Evolutionary conservation across 2,113 vertebrate genomes (phyloP).

Genomic region (Euleptes europaea): DNA sequence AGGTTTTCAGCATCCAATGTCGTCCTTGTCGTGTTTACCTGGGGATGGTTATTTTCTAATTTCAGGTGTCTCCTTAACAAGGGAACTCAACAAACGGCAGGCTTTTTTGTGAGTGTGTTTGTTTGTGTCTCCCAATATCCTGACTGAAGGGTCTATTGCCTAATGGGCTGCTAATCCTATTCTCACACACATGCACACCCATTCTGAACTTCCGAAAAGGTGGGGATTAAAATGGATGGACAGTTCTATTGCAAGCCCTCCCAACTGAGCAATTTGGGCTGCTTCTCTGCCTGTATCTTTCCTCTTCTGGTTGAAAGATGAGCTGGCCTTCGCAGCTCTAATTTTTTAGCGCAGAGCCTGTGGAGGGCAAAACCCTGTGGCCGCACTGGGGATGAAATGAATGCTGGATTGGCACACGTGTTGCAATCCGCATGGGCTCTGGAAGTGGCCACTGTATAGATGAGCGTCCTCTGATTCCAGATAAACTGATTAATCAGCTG

Average conservation of each 20-base stretch:
- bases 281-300: constrained; percentile 11
- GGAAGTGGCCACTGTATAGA: constrained; percentile 22
- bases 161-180: not conserved
- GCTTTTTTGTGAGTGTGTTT: no score
- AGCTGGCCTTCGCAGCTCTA: rapidly evolving
- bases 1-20: no score
- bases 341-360: constrained; percentile 36
- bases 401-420: not conserved
- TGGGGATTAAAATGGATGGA: constrained; percentile 44
- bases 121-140: no score
- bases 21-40: not conserved
- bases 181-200: not conserved
- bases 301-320: not conserved
- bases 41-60: not conserved
- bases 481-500: constrained; percentile 32
- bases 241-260: constrained; percentile 17
- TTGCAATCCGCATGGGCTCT: constrained; percentile 6
- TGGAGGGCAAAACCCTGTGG: constrained; percentile 25
- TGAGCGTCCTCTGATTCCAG: constrained; percentile 21
- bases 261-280: not conserved
- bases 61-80: not conserved
- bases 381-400: constrained; percentile 6
- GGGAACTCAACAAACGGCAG: not conserved
- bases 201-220: constrained; percentile 30
- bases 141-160: not conserved